Evolutionary conservation across 2,113 vertebrate species (phyloP), one percentile per base, ranked within the genome.

Genomic region (Carollia perspicillata): DNA sequence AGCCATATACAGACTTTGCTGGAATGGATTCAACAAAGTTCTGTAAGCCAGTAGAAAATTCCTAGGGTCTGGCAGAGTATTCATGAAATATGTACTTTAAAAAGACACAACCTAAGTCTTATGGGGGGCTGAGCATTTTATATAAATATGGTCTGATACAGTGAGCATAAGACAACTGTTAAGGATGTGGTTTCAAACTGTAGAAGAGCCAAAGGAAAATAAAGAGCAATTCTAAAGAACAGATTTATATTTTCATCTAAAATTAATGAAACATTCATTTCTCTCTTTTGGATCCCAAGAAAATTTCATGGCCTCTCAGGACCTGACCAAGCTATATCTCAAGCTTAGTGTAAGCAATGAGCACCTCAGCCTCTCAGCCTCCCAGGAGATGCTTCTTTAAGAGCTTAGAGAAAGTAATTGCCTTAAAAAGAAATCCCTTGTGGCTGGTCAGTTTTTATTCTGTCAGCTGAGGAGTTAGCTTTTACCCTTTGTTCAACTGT

Each of bases 171-270:
- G 77, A 22, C 58, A 88, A 88, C 30, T 65, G 69, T 44, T 75
- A 90, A 84, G 9, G 22, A 88, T 90, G 84, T 87, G 47, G 37
- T 96, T 95, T 94, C 47, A 87, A 86, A 92, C 9, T 75, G 33
- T n/a, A 92, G 81, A 93, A 69, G 77, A 33, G 16, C 9, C 35
- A 94, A 96, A 94, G 22, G 44, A 40, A 95, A 90, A 78, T 47
- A 92, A 95, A 86, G 5, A 77, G 65, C 44, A 83, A 84, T 47
- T 94, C 84, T 22, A 63, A 86, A 93, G 49, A 23, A 81, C 49
- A 95, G 53, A 94, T 94, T 84, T 80, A 94, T 77, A 94, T 84
- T 93, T 95, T 85, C 69, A 88, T 81, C 85, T 95, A 91, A 95
- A 97, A 91, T 20, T 55, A 94, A 96, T 84, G 93, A 95, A 90